A percentile compares a stretch with the other conserved stretches of the same genome.
Conservation (phyloP, 2,797 vertebrate genomes). For the Decapterus maruadsi region DNA sequence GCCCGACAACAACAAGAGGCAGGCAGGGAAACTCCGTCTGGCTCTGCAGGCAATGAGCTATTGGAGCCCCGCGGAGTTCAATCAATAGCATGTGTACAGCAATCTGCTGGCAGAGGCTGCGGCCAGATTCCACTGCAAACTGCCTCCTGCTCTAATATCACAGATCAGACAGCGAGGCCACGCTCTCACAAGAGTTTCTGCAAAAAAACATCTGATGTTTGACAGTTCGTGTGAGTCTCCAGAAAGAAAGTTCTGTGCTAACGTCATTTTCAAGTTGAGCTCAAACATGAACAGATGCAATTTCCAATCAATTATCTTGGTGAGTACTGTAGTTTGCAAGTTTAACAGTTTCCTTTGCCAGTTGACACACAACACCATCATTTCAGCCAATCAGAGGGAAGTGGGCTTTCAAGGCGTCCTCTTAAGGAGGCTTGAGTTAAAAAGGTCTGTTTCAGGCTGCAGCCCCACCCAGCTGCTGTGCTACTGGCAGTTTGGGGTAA, state of each 20-base stretch:
- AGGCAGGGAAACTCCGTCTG: conserved; percentile 32
- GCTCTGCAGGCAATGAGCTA: conserved; percentile 54
- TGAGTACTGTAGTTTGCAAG: too few relatives aligned
- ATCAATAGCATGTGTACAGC: conserved; percentile 70
- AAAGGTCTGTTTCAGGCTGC: too few relatives aligned
- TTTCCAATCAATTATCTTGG: too few relatives aligned
- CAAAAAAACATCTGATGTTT: conserved; percentile 6
- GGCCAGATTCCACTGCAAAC: conserved; percentile 35
- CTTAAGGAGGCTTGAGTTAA: too few relatives aligned
- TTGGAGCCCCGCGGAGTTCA: conserved; percentile 65
- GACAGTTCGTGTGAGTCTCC: conserved; percentile 2
- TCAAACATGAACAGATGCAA: too few relatives aligned
- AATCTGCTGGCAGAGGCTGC: conserved; percentile 65
- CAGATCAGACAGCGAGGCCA: conserved; percentile 23
- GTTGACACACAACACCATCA: too few relatives aligned
- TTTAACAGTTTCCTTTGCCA: too few relatives aligned
- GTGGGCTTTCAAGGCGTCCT: too few relatives aligned
- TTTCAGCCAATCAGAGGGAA: too few relatives aligned
- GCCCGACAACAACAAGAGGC: conserved; percentile 46
- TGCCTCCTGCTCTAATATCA: conserved; percentile 15
- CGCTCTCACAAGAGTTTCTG: conserved; percentile 21
- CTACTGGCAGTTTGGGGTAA: too few relatives aligned
- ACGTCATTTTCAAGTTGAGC: too few relatives aligned
- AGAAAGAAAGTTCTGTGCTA: background rate
- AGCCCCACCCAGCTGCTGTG: too few relatives aligned